phyloP scores from a whole-genome alignment of 2,888 invertebrate genomes.

The Panorpa germanica region DNA sequence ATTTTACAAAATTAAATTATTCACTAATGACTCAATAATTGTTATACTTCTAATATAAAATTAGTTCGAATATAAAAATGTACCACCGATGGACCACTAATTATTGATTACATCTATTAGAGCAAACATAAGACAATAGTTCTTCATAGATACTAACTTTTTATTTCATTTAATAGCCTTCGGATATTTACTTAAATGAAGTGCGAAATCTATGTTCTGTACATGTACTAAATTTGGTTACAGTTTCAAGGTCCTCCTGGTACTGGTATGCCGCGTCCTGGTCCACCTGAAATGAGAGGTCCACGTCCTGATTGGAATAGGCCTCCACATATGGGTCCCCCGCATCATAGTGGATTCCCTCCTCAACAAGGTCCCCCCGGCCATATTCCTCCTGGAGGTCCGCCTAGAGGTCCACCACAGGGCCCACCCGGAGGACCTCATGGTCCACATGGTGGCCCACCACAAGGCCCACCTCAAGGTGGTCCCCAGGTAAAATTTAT shows the following conservation, averaged over 20 bases:
- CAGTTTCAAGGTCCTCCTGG: constrained; percentile 22
- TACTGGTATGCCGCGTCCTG: constrained; percentile 25
- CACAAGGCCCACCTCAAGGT: constrained; percentile 30
- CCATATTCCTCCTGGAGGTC: constrained; percentile 27
- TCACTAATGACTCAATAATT: constrained; percentile 2
- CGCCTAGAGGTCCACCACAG: constrained; percentile 47
- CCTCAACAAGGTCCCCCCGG: constrained; percentile 33
- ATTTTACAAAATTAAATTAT: constrained; percentile 3
- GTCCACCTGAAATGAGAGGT: constrained; percentile 17
- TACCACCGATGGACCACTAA: too few relatives aligned
- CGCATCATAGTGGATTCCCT: constrained; percentile 46
- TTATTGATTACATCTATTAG: too few relatives aligned
- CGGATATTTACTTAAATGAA: constrained; percentile 1
- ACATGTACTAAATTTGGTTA: too few relatives aligned
- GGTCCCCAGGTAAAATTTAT: constrained; percentile 10
- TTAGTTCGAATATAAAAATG: background rate
- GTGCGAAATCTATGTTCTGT: too few relatives aligned
- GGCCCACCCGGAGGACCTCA: constrained; percentile 43
- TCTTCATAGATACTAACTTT: background rate
- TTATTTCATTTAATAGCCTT: constrained; percentile 1
- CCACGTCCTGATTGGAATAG: constrained; percentile 58
- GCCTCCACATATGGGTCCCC: constrained; percentile 52
- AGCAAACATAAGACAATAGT: too few relatives aligned
- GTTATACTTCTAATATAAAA: background rate
- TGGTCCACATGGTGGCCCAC: constrained; percentile 29